Evolutionary conservation across 2,888 invertebrate species (phyloP).

Genomic region (Spodoptera picta): DNA sequence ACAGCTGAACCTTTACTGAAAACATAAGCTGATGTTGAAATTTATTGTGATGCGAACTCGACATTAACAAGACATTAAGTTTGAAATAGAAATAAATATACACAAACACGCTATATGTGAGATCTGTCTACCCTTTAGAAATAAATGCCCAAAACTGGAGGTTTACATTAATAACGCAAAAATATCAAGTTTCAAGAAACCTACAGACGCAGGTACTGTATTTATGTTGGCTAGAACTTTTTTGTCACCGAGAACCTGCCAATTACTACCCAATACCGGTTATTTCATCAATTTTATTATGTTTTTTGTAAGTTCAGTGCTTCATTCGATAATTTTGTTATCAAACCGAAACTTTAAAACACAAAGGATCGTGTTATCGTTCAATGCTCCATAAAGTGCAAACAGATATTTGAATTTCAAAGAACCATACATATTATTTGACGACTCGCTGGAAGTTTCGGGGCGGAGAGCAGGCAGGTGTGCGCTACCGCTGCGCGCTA

Average conservation of each 20-base stretch:
- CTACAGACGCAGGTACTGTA: constrained; percentile 1
- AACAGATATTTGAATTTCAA: background rate
- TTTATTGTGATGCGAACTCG: no score
- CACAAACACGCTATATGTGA: no score
- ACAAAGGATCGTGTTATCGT: background rate
- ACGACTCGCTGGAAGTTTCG: constrained; percentile 57
- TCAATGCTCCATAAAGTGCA: background rate
- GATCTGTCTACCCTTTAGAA: constrained; percentile 14
- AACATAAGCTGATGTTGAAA: no score
- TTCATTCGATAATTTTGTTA: constrained; percentile 6
- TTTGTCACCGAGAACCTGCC: constrained; percentile 24
- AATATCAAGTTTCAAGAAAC: constrained; percentile 29
- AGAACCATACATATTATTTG: constrained; percentile 12
- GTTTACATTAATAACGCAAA: constrained; percentile 22
- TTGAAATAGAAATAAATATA: no score
- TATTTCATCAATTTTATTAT: constrained; percentile 18
- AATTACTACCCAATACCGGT: constrained; percentile 20
- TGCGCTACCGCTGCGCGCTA: constrained; percentile 71
- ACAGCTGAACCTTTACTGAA: no score
- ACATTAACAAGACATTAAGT: no score
- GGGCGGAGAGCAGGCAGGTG: constrained; percentile 87
- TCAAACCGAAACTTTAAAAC: background rate
- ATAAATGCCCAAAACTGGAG: constrained; percentile 30
- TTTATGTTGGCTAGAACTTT: constrained; percentile 21
- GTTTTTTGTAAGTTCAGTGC: background rate